Evolutionary conservation across 2,113 vertebrate species (phyloP).

Genomic region (Cavia aperea): DNA sequence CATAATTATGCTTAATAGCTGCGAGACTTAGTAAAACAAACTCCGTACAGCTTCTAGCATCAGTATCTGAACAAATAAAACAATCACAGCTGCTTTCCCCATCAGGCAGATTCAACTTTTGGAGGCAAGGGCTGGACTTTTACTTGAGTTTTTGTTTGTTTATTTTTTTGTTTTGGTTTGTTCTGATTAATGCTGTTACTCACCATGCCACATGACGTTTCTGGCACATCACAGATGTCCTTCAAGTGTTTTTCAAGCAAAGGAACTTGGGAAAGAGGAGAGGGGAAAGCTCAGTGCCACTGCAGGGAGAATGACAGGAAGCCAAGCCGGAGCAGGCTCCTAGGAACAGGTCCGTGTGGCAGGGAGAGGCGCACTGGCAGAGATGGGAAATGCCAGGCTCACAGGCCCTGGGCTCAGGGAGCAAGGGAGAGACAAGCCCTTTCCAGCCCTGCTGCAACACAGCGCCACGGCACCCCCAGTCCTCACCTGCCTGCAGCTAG

Average conservation of each 20-base stretch:
- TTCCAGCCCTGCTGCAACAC: fast-evolving
- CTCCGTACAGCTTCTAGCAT: background rate
- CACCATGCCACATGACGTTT: background rate
- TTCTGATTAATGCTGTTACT: background rate
- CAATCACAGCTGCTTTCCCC: fast-evolving
- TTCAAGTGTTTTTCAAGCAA: background rate
- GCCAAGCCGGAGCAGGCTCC: background rate
- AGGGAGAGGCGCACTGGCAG: fast-evolving
- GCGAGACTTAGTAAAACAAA: background rate
- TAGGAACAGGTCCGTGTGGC: background rate
- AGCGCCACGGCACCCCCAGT: background rate
- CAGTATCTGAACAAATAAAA: background rate
- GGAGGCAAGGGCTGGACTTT: background rate
- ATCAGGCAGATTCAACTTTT: background rate
- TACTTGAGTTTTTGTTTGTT: background rate
- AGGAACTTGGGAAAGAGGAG: background rate
- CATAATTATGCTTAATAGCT: too few relatives aligned
- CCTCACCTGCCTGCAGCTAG: fast-evolving
- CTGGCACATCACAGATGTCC: background rate
- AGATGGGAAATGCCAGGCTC: background rate
- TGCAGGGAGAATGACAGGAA: background rate
- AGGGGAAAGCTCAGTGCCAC: background rate
- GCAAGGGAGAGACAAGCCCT: background rate
- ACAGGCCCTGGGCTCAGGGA: fast-evolving
- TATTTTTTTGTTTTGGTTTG: background rate